Evolutionary conservation across 1,140 invertebrate species (phyloP), one percentile per base, ranked within the genome.

Genomic region (Musca domestica): DNA sequence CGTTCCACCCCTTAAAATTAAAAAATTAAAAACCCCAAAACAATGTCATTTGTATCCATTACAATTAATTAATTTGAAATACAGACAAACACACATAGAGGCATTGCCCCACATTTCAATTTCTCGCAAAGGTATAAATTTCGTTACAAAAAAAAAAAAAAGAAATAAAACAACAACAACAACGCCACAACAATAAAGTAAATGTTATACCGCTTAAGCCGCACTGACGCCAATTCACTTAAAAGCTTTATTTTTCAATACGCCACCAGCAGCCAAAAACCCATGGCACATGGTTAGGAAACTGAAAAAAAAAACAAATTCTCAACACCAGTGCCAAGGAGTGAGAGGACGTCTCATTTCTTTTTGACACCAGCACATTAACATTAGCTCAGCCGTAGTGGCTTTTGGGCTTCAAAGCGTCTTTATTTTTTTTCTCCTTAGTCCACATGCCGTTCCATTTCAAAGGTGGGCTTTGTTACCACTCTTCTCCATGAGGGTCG

Each of bases 211-310:
- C 19, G n/a, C 56, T 74, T 78, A 77, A 77, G 76, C 71, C 74
- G 74, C 71, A 34, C 30, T 71, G 76, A 77, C 76, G 76, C 76
- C 76, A 77, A 77, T 72, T 73, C 76, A 77, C 76, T 77, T 77
- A 77, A 77, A 70, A 77, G 76, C 76, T 77, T 77, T 77, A 73
- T 51, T 49, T 54, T 41, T 19, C 27, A n/a, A 46, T 23, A 30
- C 10, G 46, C 15, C 61, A 23, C 23, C 61, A 64, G 2, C 27
- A 19, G 10, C 61, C n/a, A n/a, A n/a, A n/a, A n/a, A n/a, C n/a
- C n/a, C n/a, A n/a, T n/a, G n/a, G n/a, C 7, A 17, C 17, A 41
- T 34, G 27, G 27, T 41, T 3, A 41, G 22, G n/a, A 34, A 34
- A 51, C 48, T 9, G 12, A 51, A 17, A 19, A 51, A 6, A 3